phyloP scores from a whole-genome alignment of 2,888 invertebrate genomes.

The Minunthozetes semirufus region DNA sequence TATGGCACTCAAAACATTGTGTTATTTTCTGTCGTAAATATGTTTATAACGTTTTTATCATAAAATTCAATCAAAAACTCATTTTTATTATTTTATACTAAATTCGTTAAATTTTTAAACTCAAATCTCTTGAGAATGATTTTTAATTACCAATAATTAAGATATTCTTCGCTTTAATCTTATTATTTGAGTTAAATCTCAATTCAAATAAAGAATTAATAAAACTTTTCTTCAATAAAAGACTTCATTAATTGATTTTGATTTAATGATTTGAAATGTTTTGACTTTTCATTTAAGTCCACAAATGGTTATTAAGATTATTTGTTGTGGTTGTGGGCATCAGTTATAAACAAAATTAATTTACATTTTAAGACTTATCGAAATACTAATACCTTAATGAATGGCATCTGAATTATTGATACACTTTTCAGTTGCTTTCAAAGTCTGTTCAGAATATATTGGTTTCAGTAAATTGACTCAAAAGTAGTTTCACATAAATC shows the following conservation, averaged over 20 bases:
- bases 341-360: not conserved
- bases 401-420: not conserved
- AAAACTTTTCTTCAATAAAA: no score
- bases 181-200: no score
- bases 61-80: not conserved
- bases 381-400: not conserved
- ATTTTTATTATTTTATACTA: no score
- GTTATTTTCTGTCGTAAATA: not conserved
- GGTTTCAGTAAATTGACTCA: not conserved
- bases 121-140: no score
- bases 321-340: slow-evolving; percentile 12
- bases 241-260: not conserved
- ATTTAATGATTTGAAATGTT: not conserved
- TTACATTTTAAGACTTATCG: not conserved
- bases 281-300: slow-evolving; percentile 4
- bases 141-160: no score
- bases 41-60: not conserved
- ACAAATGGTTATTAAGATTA: slow-evolving; percentile 8
- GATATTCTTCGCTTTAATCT: no score
- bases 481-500: not conserved
- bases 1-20: slow-evolving; percentile 14
- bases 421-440: not conserved
- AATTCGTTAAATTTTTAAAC: no score
- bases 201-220: no score
- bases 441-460: not conserved